phyloP scores from a whole-genome alignment of 2,888 invertebrate species.

The Pyrrhia umbra region DNA sequence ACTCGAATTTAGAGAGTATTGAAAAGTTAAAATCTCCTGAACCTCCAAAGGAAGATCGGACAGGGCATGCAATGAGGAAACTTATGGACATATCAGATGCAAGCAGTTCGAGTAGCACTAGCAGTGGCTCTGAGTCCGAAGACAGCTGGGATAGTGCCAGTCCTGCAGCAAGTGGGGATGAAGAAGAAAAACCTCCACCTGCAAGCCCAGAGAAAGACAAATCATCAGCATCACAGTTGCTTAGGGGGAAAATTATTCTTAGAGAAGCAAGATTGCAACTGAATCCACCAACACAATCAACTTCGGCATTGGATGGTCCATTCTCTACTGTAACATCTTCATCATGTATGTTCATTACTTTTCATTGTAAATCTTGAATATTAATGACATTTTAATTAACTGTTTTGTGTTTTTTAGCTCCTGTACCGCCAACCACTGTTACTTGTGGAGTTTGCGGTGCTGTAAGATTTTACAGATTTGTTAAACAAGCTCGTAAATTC shows the following conservation, averaged over 20 bases:
- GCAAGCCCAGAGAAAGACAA: slow-evolving; percentile 87
- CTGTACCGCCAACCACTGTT: slow-evolving; percentile 91
- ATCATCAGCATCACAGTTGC: slow-evolving; percentile 84
- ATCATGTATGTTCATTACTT: slow-evolving; percentile 78
- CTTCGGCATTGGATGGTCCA: slow-evolving; percentile 91
- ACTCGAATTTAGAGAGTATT: slow-evolving; percentile 78
- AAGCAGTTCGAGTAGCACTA: slow-evolving; percentile 85
- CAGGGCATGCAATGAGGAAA: slow-evolving; percentile 86
- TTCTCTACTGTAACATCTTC: slow-evolving; percentile 89
- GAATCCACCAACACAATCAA: slow-evolving; percentile 83
- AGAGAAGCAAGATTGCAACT: slow-evolving; percentile 92
- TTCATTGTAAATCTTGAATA: background rate
- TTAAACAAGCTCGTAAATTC: slow-evolving; percentile 95
- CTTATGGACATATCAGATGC: slow-evolving; percentile 88
- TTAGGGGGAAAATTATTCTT: slow-evolving; percentile 92
- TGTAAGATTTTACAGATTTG: slow-evolving; percentile 93
- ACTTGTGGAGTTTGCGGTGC: slow-evolving; percentile 95
- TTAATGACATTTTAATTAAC: slow-evolving; percentile 15
- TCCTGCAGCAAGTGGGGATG: slow-evolving; percentile 80
- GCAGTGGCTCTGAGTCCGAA: slow-evolving; percentile 85
- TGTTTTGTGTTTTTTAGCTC: slow-evolving; percentile 77
- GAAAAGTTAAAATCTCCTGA: slow-evolving; percentile 80
- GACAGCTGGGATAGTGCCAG: slow-evolving; percentile 87
- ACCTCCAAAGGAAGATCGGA: slow-evolving; percentile 80
- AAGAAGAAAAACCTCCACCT: slow-evolving; percentile 80